phyloP scores from a whole-genome alignment of 2,113 vertebrate species.

The Ammodytes marinus region DNA sequence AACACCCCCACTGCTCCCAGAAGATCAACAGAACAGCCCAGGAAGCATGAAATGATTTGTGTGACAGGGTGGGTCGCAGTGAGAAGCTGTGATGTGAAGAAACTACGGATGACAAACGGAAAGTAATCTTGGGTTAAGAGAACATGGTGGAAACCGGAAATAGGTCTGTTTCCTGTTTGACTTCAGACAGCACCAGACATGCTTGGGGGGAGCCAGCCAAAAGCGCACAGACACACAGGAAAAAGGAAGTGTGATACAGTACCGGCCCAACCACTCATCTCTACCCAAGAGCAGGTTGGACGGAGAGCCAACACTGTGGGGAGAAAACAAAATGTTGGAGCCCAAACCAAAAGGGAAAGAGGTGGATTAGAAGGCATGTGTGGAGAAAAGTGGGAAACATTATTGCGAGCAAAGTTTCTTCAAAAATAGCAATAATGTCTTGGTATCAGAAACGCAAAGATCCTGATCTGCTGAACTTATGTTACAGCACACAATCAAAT shows the following conservation, averaged over 20 bases:
- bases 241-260: conserved; percentile 85
- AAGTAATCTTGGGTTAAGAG: conserved; percentile 57
- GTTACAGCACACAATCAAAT: conserved; percentile 12
- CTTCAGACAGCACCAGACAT: conserved; percentile 73
- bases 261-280: conserved; percentile 90
- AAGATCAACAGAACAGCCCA: conserved; percentile 69
- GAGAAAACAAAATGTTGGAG: conserved; percentile 82
- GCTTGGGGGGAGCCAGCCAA: conserved; percentile 72
- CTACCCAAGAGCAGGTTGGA: conserved; percentile 89
- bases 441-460: conserved; percentile 43
- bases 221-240: conserved; percentile 80
- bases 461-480: conserved; percentile 3
- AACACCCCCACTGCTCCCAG: conserved; percentile 56
- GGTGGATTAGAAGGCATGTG: conserved; percentile 71
- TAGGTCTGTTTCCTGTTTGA: conserved; percentile 75
- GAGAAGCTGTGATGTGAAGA: conserved; percentile 56
- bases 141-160: conserved; percentile 69
- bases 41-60: conserved; percentile 75
- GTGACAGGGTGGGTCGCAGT: conserved; percentile 67
- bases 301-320: conserved; percentile 87
- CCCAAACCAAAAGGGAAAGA: conserved; percentile 67
- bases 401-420: conserved; percentile 58
- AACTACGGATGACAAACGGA: conserved; percentile 51
- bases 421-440: conserved; percentile 67
- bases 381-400: conserved; percentile 67